A percentile compares a stretch with the other conserved stretches of the same genome.
These are phyloP conservation scores for Polypterus senegalus DNA, from an alignment of 2,113 vertebrate genomes.

Conservation along the genomic window DNA sequence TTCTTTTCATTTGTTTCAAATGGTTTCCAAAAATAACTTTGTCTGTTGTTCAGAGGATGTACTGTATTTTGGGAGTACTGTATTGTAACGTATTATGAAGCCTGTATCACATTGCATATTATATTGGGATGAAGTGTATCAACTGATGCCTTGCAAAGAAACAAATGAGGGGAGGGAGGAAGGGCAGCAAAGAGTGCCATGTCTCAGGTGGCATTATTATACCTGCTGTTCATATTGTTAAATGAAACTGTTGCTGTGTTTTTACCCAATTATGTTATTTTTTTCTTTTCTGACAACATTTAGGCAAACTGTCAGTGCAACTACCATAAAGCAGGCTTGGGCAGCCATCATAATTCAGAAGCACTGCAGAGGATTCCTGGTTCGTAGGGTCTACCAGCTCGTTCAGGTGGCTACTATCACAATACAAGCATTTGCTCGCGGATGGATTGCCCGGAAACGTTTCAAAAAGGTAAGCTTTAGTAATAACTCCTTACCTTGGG, in stretches of 20 bases:
- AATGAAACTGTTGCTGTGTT: not conserved
- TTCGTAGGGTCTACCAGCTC: conserved; percentile 63
- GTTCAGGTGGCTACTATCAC: conserved; percentile 66
- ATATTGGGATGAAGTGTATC: too few species aligned
- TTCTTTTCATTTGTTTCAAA: too few species aligned
- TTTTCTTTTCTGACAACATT: conserved; percentile 12
- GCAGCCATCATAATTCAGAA: conserved; percentile 77
- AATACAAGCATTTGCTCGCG: conserved; percentile 76
- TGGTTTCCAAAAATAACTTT: too few species aligned
- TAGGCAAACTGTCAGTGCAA: conserved; percentile 70
- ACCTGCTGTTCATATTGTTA: not conserved
- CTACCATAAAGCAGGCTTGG: conserved; percentile 70
- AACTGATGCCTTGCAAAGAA: too few species aligned
- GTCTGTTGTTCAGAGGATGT: too few species aligned
- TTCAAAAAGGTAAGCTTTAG: conserved; percentile 63
- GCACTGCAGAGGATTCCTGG: conserved; percentile 64
- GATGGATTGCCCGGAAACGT: conserved; percentile 69
- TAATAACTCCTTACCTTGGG: not conserved
- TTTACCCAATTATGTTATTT: not conserved
- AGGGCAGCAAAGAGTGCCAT: too few species aligned
- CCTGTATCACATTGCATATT: too few species aligned
- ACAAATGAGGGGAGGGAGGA: too few species aligned
- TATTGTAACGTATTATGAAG: too few species aligned
- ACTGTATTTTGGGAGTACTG: too few species aligned
- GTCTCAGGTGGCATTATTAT: not conserved